Evolutionary conservation across 1,140 invertebrate genomes (phyloP).

Genomic region (Cephus cinctus): DNA sequence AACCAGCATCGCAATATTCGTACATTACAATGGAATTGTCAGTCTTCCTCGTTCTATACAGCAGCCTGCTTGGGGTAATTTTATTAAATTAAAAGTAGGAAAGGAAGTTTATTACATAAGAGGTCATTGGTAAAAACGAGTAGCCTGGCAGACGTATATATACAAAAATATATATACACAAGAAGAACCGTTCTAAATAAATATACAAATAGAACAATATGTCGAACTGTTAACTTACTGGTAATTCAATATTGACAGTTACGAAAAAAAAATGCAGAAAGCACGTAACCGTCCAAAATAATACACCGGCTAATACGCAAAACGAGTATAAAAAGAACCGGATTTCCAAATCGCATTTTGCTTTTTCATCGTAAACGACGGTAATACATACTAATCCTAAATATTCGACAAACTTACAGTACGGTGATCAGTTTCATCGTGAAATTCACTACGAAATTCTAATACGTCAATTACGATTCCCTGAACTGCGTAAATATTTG

Average conservation of each 20-base stretch:
- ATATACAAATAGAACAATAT: neutral
- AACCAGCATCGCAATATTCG: slow-evolving; percentile 22
- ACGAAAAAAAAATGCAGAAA: neutral
- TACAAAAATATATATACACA: neutral
- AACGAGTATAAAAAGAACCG: neutral
- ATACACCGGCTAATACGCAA: neutral
- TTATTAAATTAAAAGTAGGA: slow-evolving; percentile 10
- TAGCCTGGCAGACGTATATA: slow-evolving; percentile 4
- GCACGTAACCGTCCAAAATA: neutral
- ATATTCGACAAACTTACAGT: too few relatives aligned
- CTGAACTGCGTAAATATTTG: slow-evolving; percentile 45
- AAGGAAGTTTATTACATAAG: slow-evolving; percentile 3
- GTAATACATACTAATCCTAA: too few relatives aligned
- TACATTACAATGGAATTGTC: slow-evolving; percentile 20
- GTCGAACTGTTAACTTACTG: neutral
- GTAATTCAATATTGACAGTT: neutral
- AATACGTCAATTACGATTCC: slow-evolving; percentile 13
- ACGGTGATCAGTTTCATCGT: too few relatives aligned
- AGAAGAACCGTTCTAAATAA: slow-evolving; percentile 1
- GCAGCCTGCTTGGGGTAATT: slow-evolving; percentile 8
- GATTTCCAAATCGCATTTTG: neutral
- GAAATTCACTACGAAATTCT: neutral
- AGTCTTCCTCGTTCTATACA: slow-evolving; percentile 21
- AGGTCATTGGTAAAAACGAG: slow-evolving; percentile 1
- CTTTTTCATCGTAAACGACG: slow-evolving; percentile 2